Evolutionary conservation across 2,888 invertebrate genomes (phyloP).

Genomic region (Eilema griseolum): DNA sequence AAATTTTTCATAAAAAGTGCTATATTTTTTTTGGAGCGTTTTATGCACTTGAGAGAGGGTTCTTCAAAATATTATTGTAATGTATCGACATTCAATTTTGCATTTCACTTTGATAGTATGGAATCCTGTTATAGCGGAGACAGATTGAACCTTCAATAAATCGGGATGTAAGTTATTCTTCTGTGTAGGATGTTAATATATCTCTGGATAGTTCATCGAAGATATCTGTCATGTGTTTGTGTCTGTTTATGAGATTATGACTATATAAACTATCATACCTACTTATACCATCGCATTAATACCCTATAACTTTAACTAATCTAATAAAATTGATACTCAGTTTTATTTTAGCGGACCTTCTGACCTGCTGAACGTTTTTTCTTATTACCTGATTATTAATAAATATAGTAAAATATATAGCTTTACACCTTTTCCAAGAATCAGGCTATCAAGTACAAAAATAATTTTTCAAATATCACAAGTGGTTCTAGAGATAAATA

Average conservation of each 20-base stretch:
- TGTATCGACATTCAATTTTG: neutral
- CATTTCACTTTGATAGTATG: neutral
- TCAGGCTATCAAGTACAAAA: neutral
- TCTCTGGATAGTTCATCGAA: too few relatives aligned
- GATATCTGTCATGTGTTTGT: too few relatives aligned
- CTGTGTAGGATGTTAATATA: too few relatives aligned
- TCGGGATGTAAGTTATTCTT: too few relatives aligned
- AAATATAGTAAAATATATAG: neutral
- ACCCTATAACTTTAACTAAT: neutral
- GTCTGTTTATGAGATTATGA: too few relatives aligned
- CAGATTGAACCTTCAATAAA: too few relatives aligned
- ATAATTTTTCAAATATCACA: neutral
- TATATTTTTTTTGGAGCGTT: constrained; percentile 18
- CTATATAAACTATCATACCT: too few relatives aligned
- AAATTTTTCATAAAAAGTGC: constrained; percentile 39
- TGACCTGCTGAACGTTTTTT: neutral
- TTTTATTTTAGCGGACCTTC: too few relatives aligned
- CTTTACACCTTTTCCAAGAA: neutral
- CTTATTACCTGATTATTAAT: neutral
- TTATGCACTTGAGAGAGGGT: neutral
- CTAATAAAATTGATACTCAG: neutral
- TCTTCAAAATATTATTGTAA: neutral
- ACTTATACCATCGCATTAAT: too few relatives aligned
- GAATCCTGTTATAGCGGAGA: too few relatives aligned
- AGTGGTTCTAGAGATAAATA: neutral